Conservation (phyloP, 2,888 invertebrate species). For the Sepioteuthis lessoniana region DNA sequence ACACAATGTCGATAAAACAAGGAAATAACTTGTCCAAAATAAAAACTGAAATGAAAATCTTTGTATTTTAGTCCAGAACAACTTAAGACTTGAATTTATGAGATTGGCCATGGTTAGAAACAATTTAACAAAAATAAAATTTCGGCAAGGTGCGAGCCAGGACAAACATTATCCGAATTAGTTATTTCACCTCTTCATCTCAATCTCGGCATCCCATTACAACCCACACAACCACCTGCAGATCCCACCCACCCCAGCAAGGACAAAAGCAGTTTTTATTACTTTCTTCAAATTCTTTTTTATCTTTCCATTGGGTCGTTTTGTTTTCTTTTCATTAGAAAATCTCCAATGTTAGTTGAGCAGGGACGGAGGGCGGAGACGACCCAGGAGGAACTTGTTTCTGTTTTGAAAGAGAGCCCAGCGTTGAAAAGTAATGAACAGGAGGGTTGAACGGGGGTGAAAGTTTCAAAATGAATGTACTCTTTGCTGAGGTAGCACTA, state of each 20-base stretch:
- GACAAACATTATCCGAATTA: neutral
- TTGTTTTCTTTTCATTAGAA: constrained; percentile 13
- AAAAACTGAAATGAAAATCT: too few relatives aligned
- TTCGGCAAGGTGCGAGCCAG: neutral
- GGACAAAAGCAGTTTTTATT: neutral
- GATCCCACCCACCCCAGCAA: neutral
- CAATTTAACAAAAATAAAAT: neutral
- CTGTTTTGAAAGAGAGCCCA: neutral
- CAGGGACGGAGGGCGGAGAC: neutral
- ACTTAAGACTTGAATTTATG: too few relatives aligned
- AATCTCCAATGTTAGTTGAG: neutral
- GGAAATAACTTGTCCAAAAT: too few relatives aligned
- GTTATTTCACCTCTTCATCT: neutral
- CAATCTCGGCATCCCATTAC: neutral
- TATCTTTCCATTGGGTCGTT: neutral
- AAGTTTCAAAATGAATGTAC: neutral
- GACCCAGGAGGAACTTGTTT: neutral
- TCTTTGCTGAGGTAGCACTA: neutral
- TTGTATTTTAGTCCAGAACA: too few relatives aligned
- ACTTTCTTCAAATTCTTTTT: neutral
- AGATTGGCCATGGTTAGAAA: neutral
- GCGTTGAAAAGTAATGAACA: neutral
- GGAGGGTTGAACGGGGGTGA: neutral
- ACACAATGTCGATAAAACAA: too few relatives aligned
- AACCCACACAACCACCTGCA: neutral